Evolutionary conservation across 2,888 invertebrate genomes (phyloP), one percentile per base, ranked within the genome.

Genomic region (Callimorpha dominula): DNA sequence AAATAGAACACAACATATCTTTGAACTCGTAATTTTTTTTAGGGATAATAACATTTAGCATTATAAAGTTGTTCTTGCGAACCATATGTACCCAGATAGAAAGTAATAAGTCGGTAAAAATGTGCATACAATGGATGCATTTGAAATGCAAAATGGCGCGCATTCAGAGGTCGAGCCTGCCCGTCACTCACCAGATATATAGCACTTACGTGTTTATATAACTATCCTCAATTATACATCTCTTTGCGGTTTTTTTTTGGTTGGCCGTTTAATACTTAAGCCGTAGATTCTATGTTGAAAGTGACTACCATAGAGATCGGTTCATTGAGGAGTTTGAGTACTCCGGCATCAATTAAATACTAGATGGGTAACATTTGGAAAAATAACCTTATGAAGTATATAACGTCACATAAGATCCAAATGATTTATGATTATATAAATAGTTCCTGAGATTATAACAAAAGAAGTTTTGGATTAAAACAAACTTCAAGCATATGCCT

Each of bases 51-150:
- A 60, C 31, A 60, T 14, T 6, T 31, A 42, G 3, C 6, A 40
- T 42, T 12, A 15, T 20, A 46, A 46, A 63, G n/a, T 68, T 76
- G 64, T 78, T 84, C 62, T 78, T 84, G 84, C 84, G n/a, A 69
- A 84, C 84, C 90, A 49, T 83, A 88, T 91, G 70, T 79, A 91
- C 91, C 90, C 83, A 85, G 85, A 87, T 89, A 89, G 91, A 91
- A 87, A 93, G 94, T 94, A 94, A 93, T 94, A 94, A 94, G 93
- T 94, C 93, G 90, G 94, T 94, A 95, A 94, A 95, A 95, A 95
- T 95, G 95, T 95, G 95, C 95, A 95, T 95, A 95, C 95, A 95
- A 95, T 95, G 94, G 92, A 80, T 89, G 88, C 86, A 95, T 95
- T 95, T 95, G 94, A 94, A 95, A 95, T 95, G 94, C 95, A 94